Conservation (phyloP, 2,797 vertebrate genomes). For the Lophotriccus pileatus region DNA sequence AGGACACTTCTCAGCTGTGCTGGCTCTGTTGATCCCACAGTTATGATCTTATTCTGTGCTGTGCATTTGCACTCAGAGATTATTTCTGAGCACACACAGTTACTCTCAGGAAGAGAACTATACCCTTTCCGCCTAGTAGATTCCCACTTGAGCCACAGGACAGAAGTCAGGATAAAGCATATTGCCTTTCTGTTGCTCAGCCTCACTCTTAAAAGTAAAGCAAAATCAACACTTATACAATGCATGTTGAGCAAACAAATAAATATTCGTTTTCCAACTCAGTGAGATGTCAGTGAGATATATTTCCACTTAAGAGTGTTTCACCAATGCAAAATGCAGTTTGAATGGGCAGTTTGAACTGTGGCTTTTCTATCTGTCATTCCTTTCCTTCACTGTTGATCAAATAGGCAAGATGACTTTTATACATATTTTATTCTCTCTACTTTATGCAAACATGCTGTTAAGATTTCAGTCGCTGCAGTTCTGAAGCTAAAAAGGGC, state of each 20-base stretch:
- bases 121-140: neutral
- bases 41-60: neutral
- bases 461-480: neutral
- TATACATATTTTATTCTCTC: neutral
- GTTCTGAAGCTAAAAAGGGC: neutral
- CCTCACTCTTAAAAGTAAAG: neutral
- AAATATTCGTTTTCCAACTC: neutral
- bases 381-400: neutral
- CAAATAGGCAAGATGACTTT: neutral
- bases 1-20: neutral
- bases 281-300: neutral
- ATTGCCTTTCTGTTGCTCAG: neutral
- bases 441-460: neutral
- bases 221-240: neutral
- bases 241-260: neutral
- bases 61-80: neutral
- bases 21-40: neutral
- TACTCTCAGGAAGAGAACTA: neutral
- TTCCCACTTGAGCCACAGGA: neutral
- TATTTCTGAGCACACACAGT: neutral
- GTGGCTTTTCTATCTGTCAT: neutral
- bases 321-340: accelerated
- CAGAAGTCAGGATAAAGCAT: neutral
- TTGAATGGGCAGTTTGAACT: neutral
- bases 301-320: neutral